A percentile compares a stretch with the other conserved stretches of the same genome.
Conservation (phyloP, 2,888 invertebrate genomes). For the Nymphalis polychloros region DNA sequence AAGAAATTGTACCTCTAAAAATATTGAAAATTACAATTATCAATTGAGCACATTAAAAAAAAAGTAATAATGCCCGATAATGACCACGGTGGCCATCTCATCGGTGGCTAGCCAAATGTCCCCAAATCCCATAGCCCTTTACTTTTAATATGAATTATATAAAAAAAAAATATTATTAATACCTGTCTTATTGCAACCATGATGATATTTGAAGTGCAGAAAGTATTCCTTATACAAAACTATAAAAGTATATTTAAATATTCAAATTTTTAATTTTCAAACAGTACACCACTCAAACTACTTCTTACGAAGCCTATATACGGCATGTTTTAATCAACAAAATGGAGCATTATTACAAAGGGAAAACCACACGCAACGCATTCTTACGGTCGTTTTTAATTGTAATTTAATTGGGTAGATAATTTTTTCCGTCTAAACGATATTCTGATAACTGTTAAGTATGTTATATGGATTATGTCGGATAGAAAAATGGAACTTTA, state of each 20-base stretch:
- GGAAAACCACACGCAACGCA: conserved; percentile 33
- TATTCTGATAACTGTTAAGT: no score
- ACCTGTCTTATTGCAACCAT: conserved; percentile 26
- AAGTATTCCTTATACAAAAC: background rate
- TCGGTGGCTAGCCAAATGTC: no score
- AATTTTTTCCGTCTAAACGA: background rate
- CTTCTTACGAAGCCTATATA: background rate
- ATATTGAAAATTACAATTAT: no score
- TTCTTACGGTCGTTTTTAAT: conserved; percentile 26
- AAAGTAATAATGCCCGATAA: no score
- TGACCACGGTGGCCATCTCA: no score
- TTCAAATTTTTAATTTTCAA: no score
- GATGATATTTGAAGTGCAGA: conserved; percentile 10
- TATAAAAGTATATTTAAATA: background rate
- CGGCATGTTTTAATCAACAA: background rate
- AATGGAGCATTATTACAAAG: conserved; percentile 10
- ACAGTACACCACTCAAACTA: background rate
- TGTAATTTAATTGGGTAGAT: conserved; percentile 29
- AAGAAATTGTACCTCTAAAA: background rate
- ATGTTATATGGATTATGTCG: no score
- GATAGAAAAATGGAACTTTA: no score
- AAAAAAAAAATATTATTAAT: background rate
- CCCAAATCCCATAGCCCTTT: no score
- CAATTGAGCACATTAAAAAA: no score
- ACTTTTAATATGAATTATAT: background rate